phyloP scores from a whole-genome alignment of 2,113 vertebrate species.

The Budorcas taxicolor region DNA sequence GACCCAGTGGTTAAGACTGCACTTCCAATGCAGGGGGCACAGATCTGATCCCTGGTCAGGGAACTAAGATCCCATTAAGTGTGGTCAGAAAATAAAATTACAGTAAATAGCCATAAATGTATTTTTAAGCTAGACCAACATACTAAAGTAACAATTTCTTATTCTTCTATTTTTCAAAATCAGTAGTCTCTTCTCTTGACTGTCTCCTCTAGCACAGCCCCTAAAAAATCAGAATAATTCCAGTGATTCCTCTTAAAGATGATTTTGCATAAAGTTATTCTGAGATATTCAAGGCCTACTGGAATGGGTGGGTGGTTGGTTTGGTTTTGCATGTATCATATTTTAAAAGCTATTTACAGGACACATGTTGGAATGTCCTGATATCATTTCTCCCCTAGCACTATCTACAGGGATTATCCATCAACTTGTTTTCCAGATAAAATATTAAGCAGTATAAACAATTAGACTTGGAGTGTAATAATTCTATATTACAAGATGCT shows the following conservation, averaged over 20 bases:
- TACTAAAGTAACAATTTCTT: neutral
- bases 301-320: neutral
- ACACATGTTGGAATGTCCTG: conserved; percentile 67
- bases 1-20: neutral
- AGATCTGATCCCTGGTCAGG: neutral
- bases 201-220: neutral
- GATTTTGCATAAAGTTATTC: conserved; percentile 65
- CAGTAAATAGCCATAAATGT: neutral
- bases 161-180: conserved; percentile 39
- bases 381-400: conserved; percentile 57
- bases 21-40: neutral
- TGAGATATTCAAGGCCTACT: conserved; percentile 60
- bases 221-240: neutral
- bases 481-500: conserved; percentile 47
- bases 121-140: neutral
- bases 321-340: conserved; percentile 50
- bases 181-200: conserved; percentile 58
- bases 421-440: conserved; percentile 57
- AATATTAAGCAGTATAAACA: conserved; percentile 61
- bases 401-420: conserved; percentile 66
- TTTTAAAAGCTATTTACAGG: conserved; percentile 71
- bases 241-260: conserved; percentile 55
- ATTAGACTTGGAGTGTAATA: conserved; percentile 32
- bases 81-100: neutral
- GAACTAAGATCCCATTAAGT: neutral